A percentile compares a stretch with the other conserved stretches of the same genome.
phyloP scores from a whole-genome alignment of 1,140 invertebrate genomes.

The Drosophila pseudoobscura region DNA sequence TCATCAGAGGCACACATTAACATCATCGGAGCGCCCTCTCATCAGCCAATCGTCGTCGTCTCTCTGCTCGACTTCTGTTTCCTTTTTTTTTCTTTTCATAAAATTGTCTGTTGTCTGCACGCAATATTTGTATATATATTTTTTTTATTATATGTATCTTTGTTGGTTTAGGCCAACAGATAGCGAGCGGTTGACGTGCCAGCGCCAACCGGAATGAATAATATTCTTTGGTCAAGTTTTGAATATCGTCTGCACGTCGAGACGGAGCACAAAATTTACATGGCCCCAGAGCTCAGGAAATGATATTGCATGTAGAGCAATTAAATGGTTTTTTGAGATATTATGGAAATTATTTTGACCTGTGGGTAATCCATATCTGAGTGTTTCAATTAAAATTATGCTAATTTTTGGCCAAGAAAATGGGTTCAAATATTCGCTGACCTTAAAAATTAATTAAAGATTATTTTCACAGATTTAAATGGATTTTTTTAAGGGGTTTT shows the following conservation, averaged over 20 bases:
- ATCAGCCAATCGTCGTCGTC: constrained; percentile 60
- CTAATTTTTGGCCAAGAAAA: too few relatives aligned
- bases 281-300: constrained; percentile 55
- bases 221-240: constrained; percentile 57
- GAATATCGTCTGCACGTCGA: constrained; percentile 52
- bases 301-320: constrained; percentile 54
- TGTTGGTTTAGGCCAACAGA: constrained; percentile 53
- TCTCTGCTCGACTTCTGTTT: constrained; percentile 67
- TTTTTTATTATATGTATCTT: background rate
- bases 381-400: background rate
- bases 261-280: constrained; percentile 60
- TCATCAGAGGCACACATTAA: constrained; percentile 42
- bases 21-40: constrained; percentile 48
- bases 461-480: too few relatives aligned
- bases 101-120: constrained; percentile 70
- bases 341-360: constrained; percentile 31
- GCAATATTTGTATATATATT: constrained; percentile 54
- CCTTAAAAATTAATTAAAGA: too few relatives aligned
- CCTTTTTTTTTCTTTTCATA: constrained; percentile 32
- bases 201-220: constrained; percentile 43
- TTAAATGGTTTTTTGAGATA: constrained; percentile 26
- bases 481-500: too few relatives aligned
- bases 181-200: constrained; percentile 17
- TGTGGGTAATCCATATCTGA: constrained; percentile 16
- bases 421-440: too few relatives aligned